Evolutionary conservation across 2,797 vertebrate species (phyloP).

Genomic region (Pseudomugil gertrudae): DNA sequence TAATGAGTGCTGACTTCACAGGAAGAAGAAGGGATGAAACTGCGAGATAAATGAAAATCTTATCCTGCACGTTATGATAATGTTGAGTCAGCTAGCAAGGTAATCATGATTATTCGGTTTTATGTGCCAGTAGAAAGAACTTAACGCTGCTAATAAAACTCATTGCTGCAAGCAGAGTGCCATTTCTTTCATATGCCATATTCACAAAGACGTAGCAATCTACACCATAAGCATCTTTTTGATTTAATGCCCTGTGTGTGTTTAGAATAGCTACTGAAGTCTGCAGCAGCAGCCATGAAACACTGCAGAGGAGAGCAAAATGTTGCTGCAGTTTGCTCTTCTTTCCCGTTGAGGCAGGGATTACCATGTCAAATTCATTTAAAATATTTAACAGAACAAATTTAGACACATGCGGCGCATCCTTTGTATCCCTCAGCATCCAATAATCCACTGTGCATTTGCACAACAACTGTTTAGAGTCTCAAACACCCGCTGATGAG

Average conservation of each 20-base stretch:
- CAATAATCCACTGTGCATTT: neutral
- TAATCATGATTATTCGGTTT: slow-evolving; percentile 12
- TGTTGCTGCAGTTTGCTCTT: neutral
- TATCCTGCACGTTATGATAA: slow-evolving; percentile 1
- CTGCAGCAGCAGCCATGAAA: slow-evolving; percentile 18
- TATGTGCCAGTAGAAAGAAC: slow-evolving; percentile 9
- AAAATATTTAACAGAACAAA: slow-evolving; percentile 1
- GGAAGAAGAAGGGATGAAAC: neutral
- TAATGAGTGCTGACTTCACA: neutral
- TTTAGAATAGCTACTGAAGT: slow-evolving; percentile 2
- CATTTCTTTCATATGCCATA: slow-evolving; percentile 1
- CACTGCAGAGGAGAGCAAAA: slow-evolving; percentile 8
- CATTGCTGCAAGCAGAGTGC: neutral
- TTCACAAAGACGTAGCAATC: slow-evolving; percentile 10
- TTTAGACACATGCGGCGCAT: neutral
- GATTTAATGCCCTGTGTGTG: neutral
- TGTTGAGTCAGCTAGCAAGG: slow-evolving; percentile 18
- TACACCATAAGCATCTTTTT: slow-evolving; percentile 8
- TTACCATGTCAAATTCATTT: slow-evolving; percentile 1
- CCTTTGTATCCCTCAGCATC: neutral
- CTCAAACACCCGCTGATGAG: neutral
- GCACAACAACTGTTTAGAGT: neutral
- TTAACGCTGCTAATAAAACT: neutral
- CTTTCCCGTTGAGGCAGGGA: neutral
- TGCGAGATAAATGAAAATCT: neutral